Percentiles rank a stretch among this genome's conserved stretches.
Evolutionary conservation across 92 coral and sea anemone genomes (phyloP).

Genomic region (Palythoa grandis): DNA sequence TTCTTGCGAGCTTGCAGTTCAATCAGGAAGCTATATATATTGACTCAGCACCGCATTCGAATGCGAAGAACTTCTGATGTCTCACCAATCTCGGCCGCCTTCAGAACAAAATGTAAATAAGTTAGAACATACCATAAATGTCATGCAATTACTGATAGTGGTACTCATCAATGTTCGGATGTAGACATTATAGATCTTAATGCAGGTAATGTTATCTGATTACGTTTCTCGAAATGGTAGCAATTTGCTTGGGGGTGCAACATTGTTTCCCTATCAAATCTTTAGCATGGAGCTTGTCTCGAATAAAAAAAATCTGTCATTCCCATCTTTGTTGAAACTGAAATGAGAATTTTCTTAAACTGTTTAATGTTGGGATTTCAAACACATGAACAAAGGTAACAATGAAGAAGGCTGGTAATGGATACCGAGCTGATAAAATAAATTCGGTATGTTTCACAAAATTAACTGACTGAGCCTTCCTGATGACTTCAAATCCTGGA

Average conservation of each 20-base stretch:
- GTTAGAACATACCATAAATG: conserved; percentile 34
- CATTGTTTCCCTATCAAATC: background rate
- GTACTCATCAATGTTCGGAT: conserved; percentile 23
- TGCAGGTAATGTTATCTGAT: background rate
- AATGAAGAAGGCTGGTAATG: background rate
- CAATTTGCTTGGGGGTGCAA: background rate
- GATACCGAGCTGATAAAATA: background rate
- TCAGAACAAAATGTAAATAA: conserved; percentile 41
- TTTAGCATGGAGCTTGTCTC: background rate
- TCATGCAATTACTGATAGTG: conserved; percentile 26
- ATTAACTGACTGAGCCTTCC: no score
- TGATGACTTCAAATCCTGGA: no score
- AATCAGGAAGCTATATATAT: conserved; percentile 37
- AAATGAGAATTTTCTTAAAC: no score
- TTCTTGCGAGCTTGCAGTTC: conserved; percentile 37
- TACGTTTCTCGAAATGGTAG: background rate
- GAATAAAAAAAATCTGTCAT: no score
- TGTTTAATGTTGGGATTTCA: background rate
- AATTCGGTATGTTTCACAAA: no score
- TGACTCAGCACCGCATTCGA: conserved; percentile 42
- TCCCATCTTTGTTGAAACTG: no score
- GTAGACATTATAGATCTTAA: background rate
- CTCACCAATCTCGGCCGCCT: conserved; percentile 54
- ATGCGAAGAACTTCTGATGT: conserved; percentile 38
- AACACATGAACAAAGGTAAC: background rate